phyloP scores from a whole-genome alignment of 2,797 vertebrate genomes.

The Harpagifer antarcticus region DNA sequence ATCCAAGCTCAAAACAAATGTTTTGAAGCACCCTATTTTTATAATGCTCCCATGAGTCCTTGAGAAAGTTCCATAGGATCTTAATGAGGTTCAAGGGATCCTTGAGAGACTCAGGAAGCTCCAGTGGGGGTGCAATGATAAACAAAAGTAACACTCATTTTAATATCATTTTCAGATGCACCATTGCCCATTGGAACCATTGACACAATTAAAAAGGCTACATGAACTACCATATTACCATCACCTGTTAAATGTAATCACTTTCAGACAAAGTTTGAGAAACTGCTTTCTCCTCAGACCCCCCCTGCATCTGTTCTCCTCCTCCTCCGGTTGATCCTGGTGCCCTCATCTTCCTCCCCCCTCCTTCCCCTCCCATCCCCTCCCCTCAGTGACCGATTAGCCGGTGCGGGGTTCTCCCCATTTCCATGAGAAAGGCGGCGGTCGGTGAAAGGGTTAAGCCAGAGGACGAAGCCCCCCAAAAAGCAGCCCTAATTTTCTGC shows the following conservation, averaged over 20 bases:
- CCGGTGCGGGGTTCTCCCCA: constrained; percentile 76
- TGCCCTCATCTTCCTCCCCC: constrained; percentile 36
- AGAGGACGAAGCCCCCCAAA: constrained; percentile 78
- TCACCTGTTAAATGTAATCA: constrained; percentile 5
- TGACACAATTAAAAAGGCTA: neutral
- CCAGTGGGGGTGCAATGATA: neutral
- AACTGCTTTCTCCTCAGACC: neutral
- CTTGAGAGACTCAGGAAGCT: constrained; percentile 6
- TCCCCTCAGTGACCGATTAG: constrained; percentile 85
- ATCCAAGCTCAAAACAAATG: neutral
- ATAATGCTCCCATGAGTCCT: neutral
- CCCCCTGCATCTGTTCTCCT: constrained; percentile 28
- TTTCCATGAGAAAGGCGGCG: constrained; percentile 87
- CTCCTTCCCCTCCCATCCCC: constrained; percentile 53
- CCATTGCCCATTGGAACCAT: neutral
- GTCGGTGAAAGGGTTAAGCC: constrained; percentile 88
- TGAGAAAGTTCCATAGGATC: neutral
- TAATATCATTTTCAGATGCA: neutral
- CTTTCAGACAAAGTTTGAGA: constrained; percentile 16
- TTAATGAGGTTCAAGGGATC: constrained; percentile 7
- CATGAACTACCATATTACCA: neutral
- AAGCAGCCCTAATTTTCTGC: constrained; percentile 88
- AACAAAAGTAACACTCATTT: neutral
- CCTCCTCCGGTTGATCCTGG: constrained; percentile 44
- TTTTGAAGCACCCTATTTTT: neutral